Evolutionary conservation across 2,888 invertebrate genomes (phyloP).

Genomic region (Emmelina monodactyla): DNA sequence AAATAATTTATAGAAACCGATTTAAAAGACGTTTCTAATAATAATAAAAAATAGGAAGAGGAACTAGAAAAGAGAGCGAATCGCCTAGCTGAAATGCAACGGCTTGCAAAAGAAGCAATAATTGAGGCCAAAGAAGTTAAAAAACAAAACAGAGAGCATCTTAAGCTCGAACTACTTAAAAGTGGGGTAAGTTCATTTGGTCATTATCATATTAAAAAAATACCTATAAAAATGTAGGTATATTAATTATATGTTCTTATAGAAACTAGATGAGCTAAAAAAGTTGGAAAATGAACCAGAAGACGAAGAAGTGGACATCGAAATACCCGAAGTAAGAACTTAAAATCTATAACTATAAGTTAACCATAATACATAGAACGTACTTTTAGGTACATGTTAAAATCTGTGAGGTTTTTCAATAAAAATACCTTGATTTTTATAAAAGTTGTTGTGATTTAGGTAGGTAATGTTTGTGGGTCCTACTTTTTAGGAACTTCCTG

Average conservation of each 20-base stretch:
- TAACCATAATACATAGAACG: background rate
- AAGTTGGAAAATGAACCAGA: constrained; percentile 26
- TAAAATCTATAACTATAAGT: no score
- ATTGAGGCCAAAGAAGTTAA: constrained; percentile 28
- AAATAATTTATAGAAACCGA: no score
- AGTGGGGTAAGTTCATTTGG: constrained; percentile 41
- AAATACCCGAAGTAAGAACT: constrained; percentile 31
- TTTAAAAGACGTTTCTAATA: no score
- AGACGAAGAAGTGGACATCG: constrained; percentile 27
- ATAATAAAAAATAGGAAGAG: constrained; percentile 33
- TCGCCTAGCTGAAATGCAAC: constrained; percentile 39
- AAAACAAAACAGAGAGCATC: constrained; percentile 26
- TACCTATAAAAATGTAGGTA: background rate
- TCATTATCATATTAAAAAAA: background rate
- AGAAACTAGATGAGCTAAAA: constrained; percentile 35
- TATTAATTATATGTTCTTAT: constrained; percentile 10
- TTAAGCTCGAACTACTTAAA: constrained; percentile 35
- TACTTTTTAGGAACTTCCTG: background rate
- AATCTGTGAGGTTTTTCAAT: background rate
- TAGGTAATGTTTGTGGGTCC: no score
- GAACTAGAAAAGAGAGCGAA: constrained; percentile 25
- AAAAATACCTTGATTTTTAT: background rate
- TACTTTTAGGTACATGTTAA: background rate
- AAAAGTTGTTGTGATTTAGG: no score
- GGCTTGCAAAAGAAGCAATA: constrained; percentile 37